These are phyloP conservation scores for Montipora efflorescens DNA, from an alignment of 64 coral and sea anemone genomes.

Conservation along the genomic window DNA sequence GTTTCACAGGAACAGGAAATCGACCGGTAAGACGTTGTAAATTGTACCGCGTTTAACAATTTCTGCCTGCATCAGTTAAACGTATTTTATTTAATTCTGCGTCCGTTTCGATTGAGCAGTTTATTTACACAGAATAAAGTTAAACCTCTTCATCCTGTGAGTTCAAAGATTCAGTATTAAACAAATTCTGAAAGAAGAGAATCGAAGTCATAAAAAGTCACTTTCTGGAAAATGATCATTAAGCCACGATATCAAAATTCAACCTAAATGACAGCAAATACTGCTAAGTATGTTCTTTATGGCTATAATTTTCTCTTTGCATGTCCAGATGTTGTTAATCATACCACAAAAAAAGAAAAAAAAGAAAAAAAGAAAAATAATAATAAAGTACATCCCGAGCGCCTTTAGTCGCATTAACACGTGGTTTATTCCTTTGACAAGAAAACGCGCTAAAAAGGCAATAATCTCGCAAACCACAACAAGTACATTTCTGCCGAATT, in stretches of 20 bases:
- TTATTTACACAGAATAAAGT: slow-evolving; percentile 11
- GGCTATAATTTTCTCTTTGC: background rate
- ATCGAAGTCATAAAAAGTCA: too few relatives aligned
- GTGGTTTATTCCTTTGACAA: too few relatives aligned
- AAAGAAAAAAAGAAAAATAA: too few relatives aligned
- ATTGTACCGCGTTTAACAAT: background rate
- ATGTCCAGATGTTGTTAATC: background rate
- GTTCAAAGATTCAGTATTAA: background rate
- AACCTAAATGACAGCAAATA: too few relatives aligned
- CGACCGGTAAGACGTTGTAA: background rate
- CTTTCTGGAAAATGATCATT: too few relatives aligned
- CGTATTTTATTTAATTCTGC: background rate
- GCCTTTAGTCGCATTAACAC: too few relatives aligned
- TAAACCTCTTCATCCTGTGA: background rate
- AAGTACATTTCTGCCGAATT: too few relatives aligned
- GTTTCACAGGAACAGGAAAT: background rate
- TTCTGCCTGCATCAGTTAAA: slow-evolving; percentile 22
- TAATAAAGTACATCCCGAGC: too few relatives aligned
- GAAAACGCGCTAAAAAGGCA: too few relatives aligned
- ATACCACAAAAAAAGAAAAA: background rate
- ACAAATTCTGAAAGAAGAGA: background rate
- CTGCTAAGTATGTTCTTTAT: background rate
- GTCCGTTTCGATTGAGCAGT: slow-evolving; percentile 18
- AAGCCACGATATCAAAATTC: too few relatives aligned
- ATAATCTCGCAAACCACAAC: too few relatives aligned